phyloP scores from a whole-genome alignment of 2,113 vertebrate species.

The Callionymus lyra region DNA sequence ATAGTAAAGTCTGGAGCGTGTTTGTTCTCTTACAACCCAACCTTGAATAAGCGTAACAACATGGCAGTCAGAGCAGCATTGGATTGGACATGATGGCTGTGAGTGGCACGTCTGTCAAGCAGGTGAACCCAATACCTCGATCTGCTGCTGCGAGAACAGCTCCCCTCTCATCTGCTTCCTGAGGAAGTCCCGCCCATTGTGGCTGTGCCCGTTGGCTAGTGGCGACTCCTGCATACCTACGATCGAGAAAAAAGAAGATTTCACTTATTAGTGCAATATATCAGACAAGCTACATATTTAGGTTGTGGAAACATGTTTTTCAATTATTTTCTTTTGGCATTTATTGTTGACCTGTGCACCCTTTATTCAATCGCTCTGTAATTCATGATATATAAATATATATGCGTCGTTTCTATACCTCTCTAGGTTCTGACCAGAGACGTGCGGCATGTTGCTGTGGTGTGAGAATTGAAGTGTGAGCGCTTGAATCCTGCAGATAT shows the following conservation, averaged over 20 bases:
- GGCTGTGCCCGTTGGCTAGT: conserved; percentile 90
- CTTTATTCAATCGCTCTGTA: no score
- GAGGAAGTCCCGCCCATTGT: conserved; percentile 93
- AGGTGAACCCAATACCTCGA: conserved; percentile 97
- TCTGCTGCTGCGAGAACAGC: conserved; percentile 93
- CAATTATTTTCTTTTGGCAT: no score
- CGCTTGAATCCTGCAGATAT: conserved; percentile 66
- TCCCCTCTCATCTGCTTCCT: conserved; percentile 99
- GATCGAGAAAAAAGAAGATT: conserved; percentile 5
- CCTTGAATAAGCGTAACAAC: no score
- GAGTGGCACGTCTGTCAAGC: conserved; percentile 92
- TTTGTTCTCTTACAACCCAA: no score
- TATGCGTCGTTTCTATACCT: no score
- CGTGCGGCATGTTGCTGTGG: no score
- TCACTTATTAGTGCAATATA: no score
- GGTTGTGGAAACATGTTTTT: no score
- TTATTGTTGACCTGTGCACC: no score
- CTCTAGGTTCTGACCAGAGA: no score
- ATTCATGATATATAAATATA: conserved; percentile 50
- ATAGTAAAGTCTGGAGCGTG: no score
- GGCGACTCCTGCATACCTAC: conserved; percentile 91
- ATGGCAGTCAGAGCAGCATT: conserved; percentile 81
- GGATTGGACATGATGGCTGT: conserved; percentile 75
- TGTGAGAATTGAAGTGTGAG: conserved; percentile 62
- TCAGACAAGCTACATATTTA: no score